Conservation (phyloP, 92 coral and sea anemone genomes). For the Blastomussa wellsi region DNA sequence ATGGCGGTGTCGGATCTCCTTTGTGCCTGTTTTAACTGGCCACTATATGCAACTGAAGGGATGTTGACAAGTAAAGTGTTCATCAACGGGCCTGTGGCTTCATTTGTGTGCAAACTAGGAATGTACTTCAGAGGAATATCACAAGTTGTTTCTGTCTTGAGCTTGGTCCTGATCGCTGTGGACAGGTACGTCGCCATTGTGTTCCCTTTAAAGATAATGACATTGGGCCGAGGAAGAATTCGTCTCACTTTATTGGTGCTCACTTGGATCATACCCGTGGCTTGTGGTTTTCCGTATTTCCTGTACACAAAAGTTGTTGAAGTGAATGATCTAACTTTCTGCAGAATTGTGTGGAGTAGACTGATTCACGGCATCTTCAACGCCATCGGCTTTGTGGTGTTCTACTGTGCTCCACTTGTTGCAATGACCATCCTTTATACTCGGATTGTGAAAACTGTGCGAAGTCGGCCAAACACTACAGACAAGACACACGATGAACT, state of each 20-base stretch:
- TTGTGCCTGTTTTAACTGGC: conserved; percentile 32
- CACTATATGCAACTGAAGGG: conserved; percentile 29
- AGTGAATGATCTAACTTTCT: conserved; percentile 25
- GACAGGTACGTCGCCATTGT: conserved; percentile 44
- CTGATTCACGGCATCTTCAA: not conserved
- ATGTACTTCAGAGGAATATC: conserved; percentile 33
- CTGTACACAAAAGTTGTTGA: conserved; percentile 15
- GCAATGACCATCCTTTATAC: conserved; percentile 25
- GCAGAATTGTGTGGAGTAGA: conserved; percentile 23
- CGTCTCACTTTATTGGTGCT: conserved; percentile 6
- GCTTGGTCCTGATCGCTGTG: conserved; percentile 32
- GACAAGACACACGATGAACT: not conserved
- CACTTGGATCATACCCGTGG: conserved; percentile 30
- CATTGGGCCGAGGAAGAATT: not conserved
- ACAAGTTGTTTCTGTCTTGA: conserved; percentile 38
- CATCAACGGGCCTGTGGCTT: conserved; percentile 23
- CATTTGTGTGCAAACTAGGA: conserved; percentile 24
- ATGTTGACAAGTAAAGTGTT: conserved; percentile 11
- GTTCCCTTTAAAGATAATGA: conserved; percentile 23
- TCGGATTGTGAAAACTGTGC: conserved; percentile 28
- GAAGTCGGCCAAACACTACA: conserved; percentile 8
- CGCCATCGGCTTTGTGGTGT: conserved; percentile 11
- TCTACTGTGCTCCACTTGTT: conserved; percentile 26
- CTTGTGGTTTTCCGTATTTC: conserved; percentile 19
- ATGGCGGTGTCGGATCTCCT: conserved; percentile 32